Base-by-base conservation (phyloP, 92 coral and sea anemone species). In the Parazoanthus atlanticus region DNA sequence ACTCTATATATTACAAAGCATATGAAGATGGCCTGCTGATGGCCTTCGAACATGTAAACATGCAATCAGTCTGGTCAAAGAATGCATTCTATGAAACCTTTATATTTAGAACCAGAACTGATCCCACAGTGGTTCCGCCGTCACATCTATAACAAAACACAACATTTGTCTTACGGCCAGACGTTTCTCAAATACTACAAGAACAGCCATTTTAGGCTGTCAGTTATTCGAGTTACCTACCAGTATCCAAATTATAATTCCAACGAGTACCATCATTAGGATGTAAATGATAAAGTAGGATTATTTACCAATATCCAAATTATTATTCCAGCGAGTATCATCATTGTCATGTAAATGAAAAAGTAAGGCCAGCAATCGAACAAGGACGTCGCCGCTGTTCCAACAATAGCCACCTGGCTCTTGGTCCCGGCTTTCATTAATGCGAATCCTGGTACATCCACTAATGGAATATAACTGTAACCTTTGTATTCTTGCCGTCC, bases 391-490 rank as follows among this genome's bases (percentile, higher is more conserved):
- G 85, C 47, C 12, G 47, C 72, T 21, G 28, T 41, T 28, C 30
- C 30, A 0, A 67, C 40, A 11, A 49, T 58, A 34, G 13, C 13
- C 52, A 15, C 74, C 21, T 49, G 66, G 36, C 65, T 61, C 46
- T 81, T 81, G 17, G 1, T 81, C 7, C 7, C 47, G 8, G 26
- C 46, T 34, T 67, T 56, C 43, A 81, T 49, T 52, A 79, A 13
- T 54, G 34, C 82, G 26, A 79, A 79, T 79, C 82, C 82, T 79
- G 82, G 82, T 64, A 80, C 85, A 16, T 61, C 31, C 30, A 80
- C 49, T 10, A 81, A 13, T 9, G 85, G 85, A 23, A 81, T 56
- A 31, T 81, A 81, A 23, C 31, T 56, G 47, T 81, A 81, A 58
- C 85, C 85, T 31, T n/a, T 8, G 36, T 6, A 30, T 5, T 41